Base-by-base conservation (phyloP, 2,797 vertebrate species). In the Clarias fuscus region DNA sequence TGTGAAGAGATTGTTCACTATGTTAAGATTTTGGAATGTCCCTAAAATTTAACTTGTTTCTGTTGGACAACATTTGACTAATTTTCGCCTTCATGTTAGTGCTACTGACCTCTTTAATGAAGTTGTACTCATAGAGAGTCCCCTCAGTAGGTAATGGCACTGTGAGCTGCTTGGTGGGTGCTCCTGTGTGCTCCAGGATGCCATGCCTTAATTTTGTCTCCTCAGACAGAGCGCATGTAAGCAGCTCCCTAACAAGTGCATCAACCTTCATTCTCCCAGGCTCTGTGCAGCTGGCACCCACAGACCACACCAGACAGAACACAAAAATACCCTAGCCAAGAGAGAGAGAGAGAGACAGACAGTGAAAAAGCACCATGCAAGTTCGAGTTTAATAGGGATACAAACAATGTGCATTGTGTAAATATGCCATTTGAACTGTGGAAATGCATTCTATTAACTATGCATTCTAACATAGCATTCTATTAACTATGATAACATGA, bases 281-380 rank as follows among this genome's bases (percentile, higher is more conserved):
- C 68, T 96, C 95, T 56, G 93, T 94, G 90, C 97, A 97, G 91
- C 95, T 97, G 89, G 95, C 97, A 27, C 97, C 98, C 17, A 98
- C 33, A 10, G 97, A 99, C 98, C 97, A 98, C 85, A 94, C 93
- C 89, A 98, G 88, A 62, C 96, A 96, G 92, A 98, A 98, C 15
- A 97, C 90, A 88, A 97, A 98, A 80, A 96, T 96, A 62, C 97
- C 96, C 97, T 98, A 71, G 14, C 1, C 3, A 72, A 68, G 61
- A 82, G 22, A 89, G 40, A 89, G 43, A 73, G 72, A 70, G 1
- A 72, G 20, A 40, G 18, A 72, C 37, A 24, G 43, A 48, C 1
- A 40, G 43, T 10, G 43, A 48, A 10, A 10, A 11, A 8, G 7
- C 10, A 40, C 18, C 11, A 37, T 6, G 18, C 22, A 8, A 59